Evolutionary conservation across 2,888 invertebrate species (phyloP), one percentile per base, ranked within the genome.

Genomic region (Macrosiphum euphorbiae): DNA sequence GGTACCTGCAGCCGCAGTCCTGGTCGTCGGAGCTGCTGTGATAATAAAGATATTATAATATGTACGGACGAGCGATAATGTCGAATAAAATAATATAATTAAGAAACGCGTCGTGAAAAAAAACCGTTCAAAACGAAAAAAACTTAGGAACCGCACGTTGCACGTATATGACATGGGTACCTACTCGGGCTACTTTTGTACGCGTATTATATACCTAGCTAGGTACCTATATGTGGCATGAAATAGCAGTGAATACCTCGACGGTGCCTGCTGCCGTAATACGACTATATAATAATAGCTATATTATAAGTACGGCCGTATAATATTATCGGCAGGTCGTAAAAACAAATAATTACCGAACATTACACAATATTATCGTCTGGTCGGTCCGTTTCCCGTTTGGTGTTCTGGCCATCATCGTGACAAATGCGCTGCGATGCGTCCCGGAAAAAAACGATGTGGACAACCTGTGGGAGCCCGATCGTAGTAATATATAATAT

Each of bases 21-120:
- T 35, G 7, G 78, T 41, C 8, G 8, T 35, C 78, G 20, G 20
- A 35, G 78, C 20, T 41, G 35, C 35, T 35, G 78, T 35, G 20
- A 78, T 78, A 35, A 78, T 78, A 41, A 78, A 78, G 78, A 78
- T 78, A 78, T 78, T 78, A 78, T 78, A 78, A 35, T 78, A 78
- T 20, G 35, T 78, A 11, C 8, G 78, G 78, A 20, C 78, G 35
- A 7, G 78, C 35, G 35, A 78, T 78, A 78, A 78, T 78, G 35
- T 78, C 78, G 35, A 78, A 78, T 78, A 78, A 78, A 78, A 35
- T 78, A 20, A 35, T 78, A 78, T 78, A 78, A 78, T 78, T 78
- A 41, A 78, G 78, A 78, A 78, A 20, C 78, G 20, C 78, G 78
- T 20, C 7, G 35, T 35, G 78, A 35, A 78, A 78, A n/a, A 67